These are phyloP conservation scores for Heliconius nattereri DNA, from an alignment of 1,140 invertebrate genomes.

Conservation along the genomic window DNA sequence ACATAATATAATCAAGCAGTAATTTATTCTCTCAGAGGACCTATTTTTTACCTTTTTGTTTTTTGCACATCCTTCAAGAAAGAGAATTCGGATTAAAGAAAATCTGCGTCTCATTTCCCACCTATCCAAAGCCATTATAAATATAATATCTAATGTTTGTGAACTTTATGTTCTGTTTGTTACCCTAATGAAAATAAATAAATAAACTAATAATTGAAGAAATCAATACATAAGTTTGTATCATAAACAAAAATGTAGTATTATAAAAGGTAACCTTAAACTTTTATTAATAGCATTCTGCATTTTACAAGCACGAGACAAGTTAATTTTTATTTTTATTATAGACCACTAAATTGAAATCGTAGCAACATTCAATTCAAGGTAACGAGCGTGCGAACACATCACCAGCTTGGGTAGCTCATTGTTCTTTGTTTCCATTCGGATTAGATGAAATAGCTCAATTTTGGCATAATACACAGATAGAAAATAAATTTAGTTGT, in stretches of 20 bases:
- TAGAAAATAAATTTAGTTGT: neutral
- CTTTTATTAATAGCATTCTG: neutral
- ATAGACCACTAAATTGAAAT: conserved; percentile 22
- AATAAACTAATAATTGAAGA: no score
- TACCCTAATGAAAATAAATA: no score
- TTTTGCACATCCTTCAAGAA: no score
- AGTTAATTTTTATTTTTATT: conserved; percentile 5
- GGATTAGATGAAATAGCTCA: conserved; percentile 3
- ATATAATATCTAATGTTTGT: no score
- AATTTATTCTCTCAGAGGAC: neutral
- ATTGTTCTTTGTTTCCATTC: conserved; percentile 37
- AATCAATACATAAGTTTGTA: no score
- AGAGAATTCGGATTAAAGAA: no score
- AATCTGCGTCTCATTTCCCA: no score
- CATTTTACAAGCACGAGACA: neutral
- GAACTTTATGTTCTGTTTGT: no score
- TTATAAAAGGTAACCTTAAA: neutral
- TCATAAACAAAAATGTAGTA: neutral
- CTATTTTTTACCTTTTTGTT: neutral
- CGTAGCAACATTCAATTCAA: conserved; percentile 34
- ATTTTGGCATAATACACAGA: neutral
- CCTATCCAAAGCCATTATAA: no score
- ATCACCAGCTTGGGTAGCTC: conserved; percentile 46
- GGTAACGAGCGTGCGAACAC: conserved; percentile 51
- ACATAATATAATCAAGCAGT: neutral